Evolutionary conservation across 2,888 invertebrate species (phyloP).

Genomic region (Hirtodrosophila duncani): DNA sequence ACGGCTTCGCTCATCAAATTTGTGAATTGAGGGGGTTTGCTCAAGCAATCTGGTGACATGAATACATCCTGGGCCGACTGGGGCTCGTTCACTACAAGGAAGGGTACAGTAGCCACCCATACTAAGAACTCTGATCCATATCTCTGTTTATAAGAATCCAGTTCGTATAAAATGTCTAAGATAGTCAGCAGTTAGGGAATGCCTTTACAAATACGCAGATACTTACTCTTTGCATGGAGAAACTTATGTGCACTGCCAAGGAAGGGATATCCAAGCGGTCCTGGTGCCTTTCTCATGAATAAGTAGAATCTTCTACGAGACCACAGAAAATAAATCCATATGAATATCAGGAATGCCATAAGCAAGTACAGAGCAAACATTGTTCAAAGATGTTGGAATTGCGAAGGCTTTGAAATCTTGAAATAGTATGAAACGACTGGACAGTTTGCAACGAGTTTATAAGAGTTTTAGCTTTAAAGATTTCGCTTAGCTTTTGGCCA

Average conservation of each 20-base stretch:
- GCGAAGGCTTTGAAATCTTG: no score
- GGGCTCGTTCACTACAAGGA: slow-evolving; percentile 56
- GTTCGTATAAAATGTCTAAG: slow-evolving; percentile 21
- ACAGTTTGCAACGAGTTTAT: no score
- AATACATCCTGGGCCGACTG: slow-evolving; percentile 52
- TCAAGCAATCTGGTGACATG: slow-evolving; percentile 55
- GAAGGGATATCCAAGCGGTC: slow-evolving; percentile 58
- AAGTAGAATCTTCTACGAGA: slow-evolving; percentile 58
- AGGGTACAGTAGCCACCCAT: slow-evolving; percentile 64
- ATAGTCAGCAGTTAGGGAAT: background rate
- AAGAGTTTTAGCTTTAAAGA: no score
- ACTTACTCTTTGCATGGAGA: slow-evolving; percentile 21
- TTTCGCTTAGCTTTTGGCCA: no score
- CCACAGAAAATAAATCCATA: slow-evolving; percentile 63
- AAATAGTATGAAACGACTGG: no score
- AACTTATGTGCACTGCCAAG: slow-evolving; percentile 52
- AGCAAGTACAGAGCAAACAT: no score
- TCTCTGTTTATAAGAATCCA: slow-evolving; percentile 27
- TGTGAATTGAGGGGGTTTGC: slow-evolving; percentile 46
- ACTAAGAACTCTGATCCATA: slow-evolving; percentile 49
- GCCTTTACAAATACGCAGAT: background rate
- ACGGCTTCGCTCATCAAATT: slow-evolving; percentile 40
- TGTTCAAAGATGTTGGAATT: no score
- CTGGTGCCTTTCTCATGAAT: slow-evolving; percentile 53
- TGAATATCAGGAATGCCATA: slow-evolving; percentile 24